Conservation (phyloP, 2,888 invertebrate species). For the Hyposoter didymator region DNA sequence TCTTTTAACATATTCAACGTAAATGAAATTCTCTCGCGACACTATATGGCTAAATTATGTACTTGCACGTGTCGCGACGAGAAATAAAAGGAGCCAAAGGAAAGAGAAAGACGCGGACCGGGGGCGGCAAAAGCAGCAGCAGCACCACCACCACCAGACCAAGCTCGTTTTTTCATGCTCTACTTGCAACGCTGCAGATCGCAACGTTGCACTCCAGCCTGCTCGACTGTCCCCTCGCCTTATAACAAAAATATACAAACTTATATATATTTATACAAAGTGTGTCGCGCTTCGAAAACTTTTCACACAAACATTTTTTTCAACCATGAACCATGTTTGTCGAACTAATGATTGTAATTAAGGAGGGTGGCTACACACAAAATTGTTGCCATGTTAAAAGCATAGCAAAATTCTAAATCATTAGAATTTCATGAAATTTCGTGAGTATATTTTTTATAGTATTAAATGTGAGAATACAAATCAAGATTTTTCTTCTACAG, state of each 20-base stretch:
- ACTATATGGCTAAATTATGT: conserved; percentile 41
- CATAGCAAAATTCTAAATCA: no score
- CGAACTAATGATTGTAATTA: background rate
- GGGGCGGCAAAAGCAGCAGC: conserved; percentile 13
- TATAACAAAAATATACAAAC: background rate
- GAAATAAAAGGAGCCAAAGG: background rate
- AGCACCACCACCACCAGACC: no score
- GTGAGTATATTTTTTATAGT: no score
- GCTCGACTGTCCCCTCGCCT: conserved; percentile 68
- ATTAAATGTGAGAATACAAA: no score
- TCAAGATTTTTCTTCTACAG: no score
- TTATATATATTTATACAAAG: background rate
- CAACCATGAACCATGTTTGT: background rate
- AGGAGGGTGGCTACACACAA: no score
- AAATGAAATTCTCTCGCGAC: conserved; percentile 50
- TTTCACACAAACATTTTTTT: background rate
- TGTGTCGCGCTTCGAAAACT: background rate
- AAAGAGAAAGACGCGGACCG: conserved; percentile 53
- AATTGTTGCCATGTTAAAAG: no score
- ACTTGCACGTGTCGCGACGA: conserved; percentile 68
- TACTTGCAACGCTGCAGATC: conserved; percentile 73
- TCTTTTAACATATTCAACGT: conserved; percentile 1
- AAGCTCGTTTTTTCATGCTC: conserved; percentile 78
- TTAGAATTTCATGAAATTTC: no score
- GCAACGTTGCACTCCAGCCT: conserved; percentile 60